Evolutionary conservation across 2,113 vertebrate genomes (phyloP).

Genomic region (Zapus hudsonius): DNA sequence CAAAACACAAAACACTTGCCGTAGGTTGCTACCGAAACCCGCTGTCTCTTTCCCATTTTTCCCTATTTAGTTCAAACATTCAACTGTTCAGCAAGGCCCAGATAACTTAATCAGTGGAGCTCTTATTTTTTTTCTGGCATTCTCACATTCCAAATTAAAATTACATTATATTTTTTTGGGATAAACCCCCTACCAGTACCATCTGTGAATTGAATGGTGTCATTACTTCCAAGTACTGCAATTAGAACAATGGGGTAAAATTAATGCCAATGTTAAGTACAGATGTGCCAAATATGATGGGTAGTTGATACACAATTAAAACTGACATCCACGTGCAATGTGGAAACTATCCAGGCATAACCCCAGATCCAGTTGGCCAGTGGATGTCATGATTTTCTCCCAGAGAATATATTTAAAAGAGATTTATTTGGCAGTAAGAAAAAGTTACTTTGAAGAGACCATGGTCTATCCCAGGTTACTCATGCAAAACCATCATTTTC

Average conservation of each 20-base stretch:
- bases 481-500: constrained; percentile 64
- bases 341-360: constrained; percentile 81
- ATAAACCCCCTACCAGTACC: constrained; percentile 76
- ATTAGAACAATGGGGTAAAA: constrained; percentile 81
- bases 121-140: constrained; percentile 64
- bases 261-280: constrained; percentile 76
- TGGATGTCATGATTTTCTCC: constrained; percentile 73
- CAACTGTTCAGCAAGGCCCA: constrained; percentile 68
- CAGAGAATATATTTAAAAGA: constrained; percentile 77
- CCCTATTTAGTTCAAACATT: constrained; percentile 74
- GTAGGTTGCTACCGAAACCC: constrained; percentile 66
- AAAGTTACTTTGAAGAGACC: constrained; percentile 75
- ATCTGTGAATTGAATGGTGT: constrained; percentile 73
- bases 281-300: constrained; percentile 77
- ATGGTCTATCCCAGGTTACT: constrained; percentile 68
- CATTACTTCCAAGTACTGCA: constrained; percentile 69
- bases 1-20: constrained; percentile 67
- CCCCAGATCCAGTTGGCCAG: constrained; percentile 74
- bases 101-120: constrained; percentile 76
- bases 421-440: constrained; percentile 78
- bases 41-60: constrained; percentile 70
- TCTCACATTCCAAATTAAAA: constrained; percentile 78
- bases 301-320: constrained; percentile 75
- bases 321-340: constrained; percentile 79
- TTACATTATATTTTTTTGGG: constrained; percentile 75